These are phyloP conservation scores for Calephelis perditalis DNA, from an alignment of 2,888 invertebrate genomes.

Conservation along the genomic window DNA sequence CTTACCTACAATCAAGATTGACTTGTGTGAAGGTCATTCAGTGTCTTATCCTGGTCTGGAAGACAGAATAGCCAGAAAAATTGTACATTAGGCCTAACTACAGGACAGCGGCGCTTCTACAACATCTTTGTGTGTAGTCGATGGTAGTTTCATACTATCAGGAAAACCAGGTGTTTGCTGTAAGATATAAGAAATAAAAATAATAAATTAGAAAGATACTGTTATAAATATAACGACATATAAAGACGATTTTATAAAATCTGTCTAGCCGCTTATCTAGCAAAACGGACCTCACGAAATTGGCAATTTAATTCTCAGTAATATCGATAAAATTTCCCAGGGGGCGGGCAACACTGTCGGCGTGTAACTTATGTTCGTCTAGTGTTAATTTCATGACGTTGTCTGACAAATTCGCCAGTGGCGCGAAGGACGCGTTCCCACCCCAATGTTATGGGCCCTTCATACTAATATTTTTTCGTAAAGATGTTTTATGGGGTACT, in stretches of 20 bases:
- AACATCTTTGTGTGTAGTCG: too few relatives aligned
- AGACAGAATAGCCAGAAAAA: too few relatives aligned
- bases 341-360: conserved; percentile 40
- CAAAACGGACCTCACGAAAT: conserved; percentile 16
- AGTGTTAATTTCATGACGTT: conserved; percentile 65
- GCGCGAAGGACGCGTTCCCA: conserved; percentile 15
- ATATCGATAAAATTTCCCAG: conserved; percentile 47
- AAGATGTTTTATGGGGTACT: too few relatives aligned
- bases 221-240: not conserved
- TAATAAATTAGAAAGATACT: not conserved
- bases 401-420: conserved; percentile 57
- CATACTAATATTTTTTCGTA: too few relatives aligned
- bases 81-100: too few relatives aligned
- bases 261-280: conserved; percentile 19
- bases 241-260: conserved; percentile 5
- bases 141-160: too few relatives aligned
- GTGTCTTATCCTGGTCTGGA: too few relatives aligned
- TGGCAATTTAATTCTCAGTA: conserved; percentile 16
- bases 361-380: conserved; percentile 58
- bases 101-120: too few relatives aligned
- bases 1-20: too few relatives aligned
- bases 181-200: too few relatives aligned
- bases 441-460: not conserved
- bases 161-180: too few relatives aligned
- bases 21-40: too few relatives aligned